phyloP scores from a whole-genome alignment of 1,140 invertebrate genomes.

The Eufriesea mexicana region DNA sequence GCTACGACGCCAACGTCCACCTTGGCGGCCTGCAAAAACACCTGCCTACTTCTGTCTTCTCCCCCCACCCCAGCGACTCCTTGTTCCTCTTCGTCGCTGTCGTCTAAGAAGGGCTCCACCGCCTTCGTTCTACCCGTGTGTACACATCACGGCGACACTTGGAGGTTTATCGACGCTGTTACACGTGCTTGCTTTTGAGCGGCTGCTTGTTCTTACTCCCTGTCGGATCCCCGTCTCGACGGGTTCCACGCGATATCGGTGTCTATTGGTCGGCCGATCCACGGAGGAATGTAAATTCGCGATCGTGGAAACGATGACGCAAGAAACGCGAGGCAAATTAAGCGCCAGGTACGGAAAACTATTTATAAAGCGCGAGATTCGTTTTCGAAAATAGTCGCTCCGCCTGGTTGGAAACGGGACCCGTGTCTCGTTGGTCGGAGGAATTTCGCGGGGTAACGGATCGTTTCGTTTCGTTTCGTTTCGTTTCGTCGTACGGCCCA shows the following conservation, averaged over 20 bases:
- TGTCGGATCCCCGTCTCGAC: slow-evolving; percentile 1
- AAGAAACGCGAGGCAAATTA: no score
- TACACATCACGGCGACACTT: slow-evolving; percentile 16
- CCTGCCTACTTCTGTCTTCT: slow-evolving; percentile 65
- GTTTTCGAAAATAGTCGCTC: no score
- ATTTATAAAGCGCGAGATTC: neutral
- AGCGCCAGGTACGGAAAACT: no score
- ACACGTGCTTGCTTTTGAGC: slow-evolving; percentile 34
- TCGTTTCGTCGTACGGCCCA: no score
- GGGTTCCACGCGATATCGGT: neutral
- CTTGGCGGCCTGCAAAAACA: slow-evolving; percentile 67
- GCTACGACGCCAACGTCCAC: slow-evolving; percentile 59
- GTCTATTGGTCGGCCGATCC: neutral
- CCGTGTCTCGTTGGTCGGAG: no score
- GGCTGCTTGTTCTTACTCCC: neutral
- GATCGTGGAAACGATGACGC: neutral
- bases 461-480: no score
- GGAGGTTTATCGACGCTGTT: slow-evolving; percentile 11
- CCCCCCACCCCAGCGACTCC: neutral
- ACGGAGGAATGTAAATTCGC: neutral
- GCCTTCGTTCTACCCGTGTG: slow-evolving; percentile 10
- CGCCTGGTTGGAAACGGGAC: no score
- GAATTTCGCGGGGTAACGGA: no score
- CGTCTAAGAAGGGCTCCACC: neutral
- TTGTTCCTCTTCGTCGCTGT: neutral